These are phyloP conservation scores for Triops cancriformis DNA, from an alignment of 1,140 invertebrate species.

Conservation along the genomic window DNA sequence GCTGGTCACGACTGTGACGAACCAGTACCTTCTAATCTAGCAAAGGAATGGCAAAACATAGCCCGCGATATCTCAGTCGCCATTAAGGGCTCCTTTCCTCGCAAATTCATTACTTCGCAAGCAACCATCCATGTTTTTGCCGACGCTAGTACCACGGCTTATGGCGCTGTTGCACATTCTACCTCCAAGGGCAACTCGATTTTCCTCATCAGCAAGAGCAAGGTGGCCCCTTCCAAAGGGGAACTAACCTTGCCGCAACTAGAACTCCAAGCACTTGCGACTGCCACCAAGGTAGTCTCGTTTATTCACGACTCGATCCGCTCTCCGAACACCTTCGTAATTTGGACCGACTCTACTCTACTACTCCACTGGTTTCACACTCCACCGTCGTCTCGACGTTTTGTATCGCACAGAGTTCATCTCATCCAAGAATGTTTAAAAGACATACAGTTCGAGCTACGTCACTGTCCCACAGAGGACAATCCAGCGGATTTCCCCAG, in stretches of 20 bases:
- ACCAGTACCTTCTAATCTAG: neutral
- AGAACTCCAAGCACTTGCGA: conserved; percentile 18
- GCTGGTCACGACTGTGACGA: conserved; percentile 14
- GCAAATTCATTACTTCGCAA: neutral
- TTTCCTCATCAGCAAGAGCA: neutral
- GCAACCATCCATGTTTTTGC: conserved; percentile 9
- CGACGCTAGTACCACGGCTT: neutral
- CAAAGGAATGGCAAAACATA: conserved; percentile 14
- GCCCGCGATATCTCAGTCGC: neutral
- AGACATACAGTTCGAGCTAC: too few relatives aligned
- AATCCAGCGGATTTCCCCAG: conserved; percentile 12
- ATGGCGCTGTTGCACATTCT: conserved; percentile 9
- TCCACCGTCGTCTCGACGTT: neutral
- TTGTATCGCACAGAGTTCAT: too few relatives aligned
- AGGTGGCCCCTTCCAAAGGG: neutral
- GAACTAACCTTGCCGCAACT: conserved; percentile 17
- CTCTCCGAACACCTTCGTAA: neutral
- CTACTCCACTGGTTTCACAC: neutral
- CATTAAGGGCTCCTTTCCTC: neutral
- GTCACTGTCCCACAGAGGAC: neutral
- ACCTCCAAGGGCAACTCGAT: neutral
- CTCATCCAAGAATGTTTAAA: too few relatives aligned
- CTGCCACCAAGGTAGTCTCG: neutral
- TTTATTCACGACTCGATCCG: neutral
- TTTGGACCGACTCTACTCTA: neutral